Conservation (phyloP, 2,113 vertebrate genomes). For the Orthonyx spaldingii region DNA sequence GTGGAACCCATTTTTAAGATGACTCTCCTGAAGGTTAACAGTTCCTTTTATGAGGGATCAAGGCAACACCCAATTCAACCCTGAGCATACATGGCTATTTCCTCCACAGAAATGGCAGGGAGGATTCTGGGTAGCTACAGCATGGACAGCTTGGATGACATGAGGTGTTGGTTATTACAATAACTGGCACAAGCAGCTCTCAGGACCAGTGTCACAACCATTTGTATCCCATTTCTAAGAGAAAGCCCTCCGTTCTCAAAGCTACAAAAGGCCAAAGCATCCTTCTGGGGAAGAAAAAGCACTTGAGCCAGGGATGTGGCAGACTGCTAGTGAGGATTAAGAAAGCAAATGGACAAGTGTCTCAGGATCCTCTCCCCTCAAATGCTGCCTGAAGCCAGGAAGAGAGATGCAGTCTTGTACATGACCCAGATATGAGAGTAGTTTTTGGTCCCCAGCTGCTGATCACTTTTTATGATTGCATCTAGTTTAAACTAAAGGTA, state of each 20-base stretch:
- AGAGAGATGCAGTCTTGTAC: neutral
- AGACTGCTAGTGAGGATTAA: neutral
- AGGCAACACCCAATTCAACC: conserved; percentile 26
- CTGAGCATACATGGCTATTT: neutral
- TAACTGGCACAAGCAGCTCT: neutral
- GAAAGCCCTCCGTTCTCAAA: neutral
- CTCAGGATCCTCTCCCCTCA: neutral
- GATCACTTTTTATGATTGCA: neutral
- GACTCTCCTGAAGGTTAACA: neutral
- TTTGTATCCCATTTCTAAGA: neutral
- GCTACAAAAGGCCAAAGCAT: neutral
- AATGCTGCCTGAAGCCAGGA: neutral
- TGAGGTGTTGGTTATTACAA: neutral
- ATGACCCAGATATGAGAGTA: neutral
- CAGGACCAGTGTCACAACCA: neutral
- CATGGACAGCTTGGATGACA: neutral
- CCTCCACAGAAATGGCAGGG: neutral
- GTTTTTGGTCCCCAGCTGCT: conserved; percentile 37
- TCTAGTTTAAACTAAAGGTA: neutral
- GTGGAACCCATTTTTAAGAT: neutral
- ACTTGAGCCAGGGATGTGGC: neutral
- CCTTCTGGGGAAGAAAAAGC: neutral
- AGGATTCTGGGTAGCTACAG: neutral
- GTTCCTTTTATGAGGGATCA: neutral
- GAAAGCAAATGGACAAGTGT: neutral